Conservation (phyloP, 2,797 vertebrate genomes). For the Bradypus variegatus region DNA sequence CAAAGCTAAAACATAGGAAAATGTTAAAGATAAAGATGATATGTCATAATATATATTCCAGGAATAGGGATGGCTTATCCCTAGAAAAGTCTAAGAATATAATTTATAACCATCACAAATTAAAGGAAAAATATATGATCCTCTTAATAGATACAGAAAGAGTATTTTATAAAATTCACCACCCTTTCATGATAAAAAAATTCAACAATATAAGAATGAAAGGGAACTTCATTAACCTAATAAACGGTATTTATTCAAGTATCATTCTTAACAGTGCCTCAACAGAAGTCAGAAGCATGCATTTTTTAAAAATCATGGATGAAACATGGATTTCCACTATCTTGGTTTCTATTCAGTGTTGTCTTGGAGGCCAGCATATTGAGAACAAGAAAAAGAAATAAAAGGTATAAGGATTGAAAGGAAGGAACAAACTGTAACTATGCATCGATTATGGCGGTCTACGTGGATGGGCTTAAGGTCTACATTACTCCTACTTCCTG, state of each 20-base stretch:
- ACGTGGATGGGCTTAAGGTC: background rate
- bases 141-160: background rate
- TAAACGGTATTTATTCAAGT: background rate
- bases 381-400: slow-evolving; percentile 10
- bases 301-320: background rate
- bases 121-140: background rate
- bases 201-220: background rate
- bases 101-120: background rate
- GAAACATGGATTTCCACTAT: background rate
- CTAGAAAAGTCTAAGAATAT: background rate
- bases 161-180: background rate
- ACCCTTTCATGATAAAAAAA: background rate
- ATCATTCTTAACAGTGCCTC: background rate
- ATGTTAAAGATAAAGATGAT: background rate
- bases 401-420: background rate
- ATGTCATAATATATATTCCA: background rate
- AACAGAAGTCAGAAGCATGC: background rate
- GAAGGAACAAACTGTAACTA: background rate
- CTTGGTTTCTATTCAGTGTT: background rate
- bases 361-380: background rate
- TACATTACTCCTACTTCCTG: background rate
- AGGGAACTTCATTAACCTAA: background rate
- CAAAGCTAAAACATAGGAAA: background rate
- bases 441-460: background rate
- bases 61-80: background rate